Evolutionary conservation across 2,797 vertebrate genomes (phyloP), one percentile per base, ranked within the genome.

Genomic region (Argyrosomus regius): DNA sequence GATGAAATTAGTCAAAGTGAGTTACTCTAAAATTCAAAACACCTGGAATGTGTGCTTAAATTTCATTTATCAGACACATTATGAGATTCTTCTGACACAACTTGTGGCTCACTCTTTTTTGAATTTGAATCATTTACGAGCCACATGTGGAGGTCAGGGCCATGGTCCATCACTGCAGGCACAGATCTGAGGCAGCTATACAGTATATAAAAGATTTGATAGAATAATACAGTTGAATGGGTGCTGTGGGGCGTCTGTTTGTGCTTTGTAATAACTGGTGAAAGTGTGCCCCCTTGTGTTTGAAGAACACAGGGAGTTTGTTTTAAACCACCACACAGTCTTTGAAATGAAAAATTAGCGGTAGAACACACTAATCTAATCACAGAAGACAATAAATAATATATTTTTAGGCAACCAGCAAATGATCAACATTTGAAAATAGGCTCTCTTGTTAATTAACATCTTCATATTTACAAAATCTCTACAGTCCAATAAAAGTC

Each of bases 231-330:
- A n/a, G 22, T 61, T 43, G 57, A 74, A 35, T 8, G 11, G 5
- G 14, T 49, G 54, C 65, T 50, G 22, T 18, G 41, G 50, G 12
- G 13, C 0, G 1, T 18, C 45, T 14, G 16, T 66, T 49, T 10
- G 5, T 35, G 48, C 3, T 39, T 9, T 17, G 22, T 17, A 20
- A 87, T 76, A 90, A 49, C 54, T 85, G 82, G 75, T 73, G 9
- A 26, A 72, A 83, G 68, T 73, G 46, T 46, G 89, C 89, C 92
- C 81, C 76, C 92, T 90, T 54, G 90, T 93, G 94, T 70, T 75
- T 26, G 1, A 78, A 80, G 67, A 57, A 49, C 35, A 39, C 35
- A 9, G 35, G 35, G 35, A 2, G 35, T 39, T 31, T 56, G 9
- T 8, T 45, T 7, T 57, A 11, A 6, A 24, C 16, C 1, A 48